Evolutionary conservation across 2,888 invertebrate species (phyloP), one percentile per base, ranked within the genome.

Genomic region (Drosophila gaucha): DNA sequence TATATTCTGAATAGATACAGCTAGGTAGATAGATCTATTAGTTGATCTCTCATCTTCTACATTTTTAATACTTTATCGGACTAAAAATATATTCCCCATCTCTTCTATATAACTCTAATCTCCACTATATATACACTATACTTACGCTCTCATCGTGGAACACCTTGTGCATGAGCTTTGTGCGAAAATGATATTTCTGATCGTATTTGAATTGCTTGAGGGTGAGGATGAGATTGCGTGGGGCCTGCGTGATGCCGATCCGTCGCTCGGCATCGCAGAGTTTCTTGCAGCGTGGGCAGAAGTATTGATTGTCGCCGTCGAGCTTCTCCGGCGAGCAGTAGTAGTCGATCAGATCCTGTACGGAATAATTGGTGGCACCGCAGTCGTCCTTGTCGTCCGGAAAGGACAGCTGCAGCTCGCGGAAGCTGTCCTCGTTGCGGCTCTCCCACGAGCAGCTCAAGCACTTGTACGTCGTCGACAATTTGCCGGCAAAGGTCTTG

Each of bases 121-220:
- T n/a, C n/a, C n/a, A n/a, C n/a, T n/a, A n/a, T n/a, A n/a, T n/a
- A n/a, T 41, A n/a, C n/a, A 28, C 9, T 16, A 9, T 5, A 71
- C 85, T 75, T 46, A 90, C 90, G 18, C 91, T 93, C 71, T 93
- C 94, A 86, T 94, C 94, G 90, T 94, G 94, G 75, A 92, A 92
- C 74, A 94, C 94, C 74, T 93, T 94, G 91, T 95, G 95, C 90
- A 96, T 94, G 58, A 97, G 92, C 91, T 97, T 97, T n/a, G 96
- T 95, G 79, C 96, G 94, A 75, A 95, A 93, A 77, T 95, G 95
- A 47, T 93, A 94, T 46, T 93, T 93, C n/a, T 94, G 93, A 88
- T 96, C 94, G 86, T 95, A 96, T 63, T 94, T 93, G 90, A 97
- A 97, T 85, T 97, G 95, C 89, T 97, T 96, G 10, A 97, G 91